These are phyloP conservation scores for Tor tambroides DNA, from an alignment of 2,113 vertebrate genomes.

Conservation along the genomic window DNA sequence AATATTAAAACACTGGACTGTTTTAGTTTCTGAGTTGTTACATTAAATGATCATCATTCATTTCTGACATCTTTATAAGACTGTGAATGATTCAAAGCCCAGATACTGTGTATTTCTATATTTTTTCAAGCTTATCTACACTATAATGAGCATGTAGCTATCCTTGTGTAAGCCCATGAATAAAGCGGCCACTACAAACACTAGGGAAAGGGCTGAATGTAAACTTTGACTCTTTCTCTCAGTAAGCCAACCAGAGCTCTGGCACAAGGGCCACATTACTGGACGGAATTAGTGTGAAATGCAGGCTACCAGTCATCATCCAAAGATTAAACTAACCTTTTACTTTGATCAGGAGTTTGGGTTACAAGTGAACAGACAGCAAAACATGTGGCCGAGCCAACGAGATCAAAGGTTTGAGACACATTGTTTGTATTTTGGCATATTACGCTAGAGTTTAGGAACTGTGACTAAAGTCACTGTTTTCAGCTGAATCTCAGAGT, in stretches of 20 bases:
- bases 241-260: neutral
- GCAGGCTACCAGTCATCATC: neutral
- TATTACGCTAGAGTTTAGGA: conserved; percentile 26
- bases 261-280: conserved; percentile 1
- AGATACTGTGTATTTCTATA: neutral
- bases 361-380: conserved; percentile 74
- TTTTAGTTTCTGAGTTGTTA: neutral
- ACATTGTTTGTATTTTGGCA: conserved; percentile 4
- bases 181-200: neutral
- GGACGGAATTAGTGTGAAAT: conserved; percentile 11
- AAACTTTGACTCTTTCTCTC: neutral
- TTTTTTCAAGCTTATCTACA: neutral
- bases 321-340: conserved; percentile 64
- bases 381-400: conserved; percentile 71
- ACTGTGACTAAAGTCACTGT: conserved; percentile 32
- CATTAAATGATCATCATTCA: neutral
- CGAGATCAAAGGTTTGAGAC: conserved; percentile 8
- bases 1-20: neutral
- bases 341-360: conserved; percentile 62
- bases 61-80: neutral
- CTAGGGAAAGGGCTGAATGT: too few relatives aligned
- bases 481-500: conserved; percentile 7
- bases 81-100: neutral
- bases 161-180: neutral
- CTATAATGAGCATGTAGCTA: neutral